Conservation (phyloP, 2,797 vertebrate species). For the Neoniphon sammara region DNA sequence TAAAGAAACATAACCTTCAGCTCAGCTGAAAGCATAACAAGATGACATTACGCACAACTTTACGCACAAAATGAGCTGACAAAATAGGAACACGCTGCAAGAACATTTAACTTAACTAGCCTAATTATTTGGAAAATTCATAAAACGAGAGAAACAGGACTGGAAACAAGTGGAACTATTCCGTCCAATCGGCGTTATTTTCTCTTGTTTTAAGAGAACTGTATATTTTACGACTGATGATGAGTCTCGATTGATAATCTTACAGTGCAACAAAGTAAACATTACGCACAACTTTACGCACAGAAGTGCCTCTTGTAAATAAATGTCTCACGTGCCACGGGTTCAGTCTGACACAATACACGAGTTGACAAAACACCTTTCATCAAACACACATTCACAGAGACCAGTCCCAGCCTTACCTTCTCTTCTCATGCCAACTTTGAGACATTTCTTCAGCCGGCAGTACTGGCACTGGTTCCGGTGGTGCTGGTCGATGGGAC, state of each 20-base stretch:
- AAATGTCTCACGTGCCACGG: background rate
- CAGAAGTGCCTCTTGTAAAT: constrained; percentile 1
- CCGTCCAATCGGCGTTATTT: too few species aligned
- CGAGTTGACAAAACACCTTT: background rate
- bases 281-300: constrained; percentile 52
- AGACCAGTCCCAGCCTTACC: constrained; percentile 66
- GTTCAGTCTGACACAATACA: background rate
- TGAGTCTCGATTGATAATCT: background rate
- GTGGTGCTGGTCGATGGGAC: constrained; percentile 90
- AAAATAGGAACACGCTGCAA: background rate
- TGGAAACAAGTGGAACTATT: too few species aligned
- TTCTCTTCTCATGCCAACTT: constrained; percentile 89
- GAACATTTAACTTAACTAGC: background rate
- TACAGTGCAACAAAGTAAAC: background rate
- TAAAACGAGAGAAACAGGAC: too few species aligned
- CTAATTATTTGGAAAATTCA: too few species aligned
- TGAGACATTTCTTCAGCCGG: constrained; percentile 90
- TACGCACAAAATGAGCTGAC: constrained; percentile 22
- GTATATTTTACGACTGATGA: too few species aligned
- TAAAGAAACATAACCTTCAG: background rate
- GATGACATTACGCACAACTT: constrained; percentile 16
- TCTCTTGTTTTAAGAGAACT: too few species aligned
- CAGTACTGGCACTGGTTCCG: constrained; percentile 91
- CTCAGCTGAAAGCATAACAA: constrained; percentile 23
- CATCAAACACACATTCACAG: background rate